Percentiles rank a stretch among this genome's conserved stretches.
Conservation (phyloP, 2,113 vertebrate species). For the Notothenia coriiceps region DNA sequence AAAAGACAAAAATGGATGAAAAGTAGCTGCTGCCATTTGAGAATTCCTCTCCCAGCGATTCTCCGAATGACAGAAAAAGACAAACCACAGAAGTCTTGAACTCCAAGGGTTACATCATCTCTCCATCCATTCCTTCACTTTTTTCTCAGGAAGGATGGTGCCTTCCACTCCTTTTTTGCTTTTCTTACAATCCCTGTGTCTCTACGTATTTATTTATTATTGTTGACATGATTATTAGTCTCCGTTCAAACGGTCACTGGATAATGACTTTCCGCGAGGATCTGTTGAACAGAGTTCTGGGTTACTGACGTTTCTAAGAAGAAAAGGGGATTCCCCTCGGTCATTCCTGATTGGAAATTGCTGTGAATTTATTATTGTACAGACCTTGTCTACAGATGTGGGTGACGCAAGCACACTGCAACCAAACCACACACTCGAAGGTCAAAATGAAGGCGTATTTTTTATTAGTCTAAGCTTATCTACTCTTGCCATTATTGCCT, state of each 20-base stretch:
- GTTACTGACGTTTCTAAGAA: slow-evolving; percentile 69
- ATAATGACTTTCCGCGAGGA: slow-evolving; percentile 79
- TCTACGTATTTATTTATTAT: slow-evolving; percentile 87
- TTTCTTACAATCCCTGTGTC: slow-evolving; percentile 59
- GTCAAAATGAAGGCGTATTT: slow-evolving; percentile 36
- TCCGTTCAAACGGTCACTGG: slow-evolving; percentile 79
- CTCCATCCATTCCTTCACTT: slow-evolving; percentile 40
- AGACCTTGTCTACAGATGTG: slow-evolving; percentile 52
- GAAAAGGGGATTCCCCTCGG: slow-evolving; percentile 39
- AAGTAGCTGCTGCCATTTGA: slow-evolving; percentile 24
- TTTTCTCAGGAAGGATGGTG: slow-evolving; percentile 49
- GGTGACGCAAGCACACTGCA: slow-evolving; percentile 43
- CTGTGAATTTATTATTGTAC: slow-evolving; percentile 81
- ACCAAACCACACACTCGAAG: slow-evolving; percentile 32
- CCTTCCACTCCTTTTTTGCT: slow-evolving; percentile 25
- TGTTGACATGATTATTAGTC: slow-evolving; percentile 70
- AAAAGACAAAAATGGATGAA: background rate
- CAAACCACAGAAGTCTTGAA: slow-evolving; percentile 11
- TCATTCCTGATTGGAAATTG: slow-evolving; percentile 77
- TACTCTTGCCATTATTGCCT: slow-evolving; percentile 56
- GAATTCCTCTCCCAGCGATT: slow-evolving; percentile 7
- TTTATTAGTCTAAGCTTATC: slow-evolving; percentile 34
- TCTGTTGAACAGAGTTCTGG: slow-evolving; percentile 87
- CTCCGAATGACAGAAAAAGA: slow-evolving; percentile 28
- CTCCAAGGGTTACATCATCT: slow-evolving; percentile 34